Conservation (phyloP, 2,113 vertebrate genomes). For the Ailuropoda melanoleuca region DNA sequence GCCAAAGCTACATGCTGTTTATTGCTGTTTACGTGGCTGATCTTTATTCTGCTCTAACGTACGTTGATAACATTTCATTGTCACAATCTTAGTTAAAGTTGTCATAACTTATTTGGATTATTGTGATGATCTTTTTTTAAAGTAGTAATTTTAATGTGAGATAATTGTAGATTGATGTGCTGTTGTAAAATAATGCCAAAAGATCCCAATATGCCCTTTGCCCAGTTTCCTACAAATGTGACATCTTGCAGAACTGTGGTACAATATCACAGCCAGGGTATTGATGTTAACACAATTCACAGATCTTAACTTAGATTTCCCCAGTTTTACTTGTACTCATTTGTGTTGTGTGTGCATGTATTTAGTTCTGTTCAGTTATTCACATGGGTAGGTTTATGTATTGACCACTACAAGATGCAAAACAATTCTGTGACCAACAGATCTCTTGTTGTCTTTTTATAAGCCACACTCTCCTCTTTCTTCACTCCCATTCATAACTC, state of each 20-base stretch:
- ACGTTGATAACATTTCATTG: neutral
- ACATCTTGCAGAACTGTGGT: neutral
- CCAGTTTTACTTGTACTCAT: neutral
- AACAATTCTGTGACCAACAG: neutral
- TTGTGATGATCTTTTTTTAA: neutral
- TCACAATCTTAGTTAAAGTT: neutral
- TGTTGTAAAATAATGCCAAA: conserved; percentile 4
- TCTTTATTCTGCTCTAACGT: neutral
- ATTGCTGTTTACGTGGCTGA: neutral
- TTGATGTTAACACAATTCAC: neutral
- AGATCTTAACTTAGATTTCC: neutral
- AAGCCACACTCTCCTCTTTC: neutral
- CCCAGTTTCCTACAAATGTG: neutral
- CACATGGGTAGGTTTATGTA: neutral
- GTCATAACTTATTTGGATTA: conserved; percentile 27
- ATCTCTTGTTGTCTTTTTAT: neutral
- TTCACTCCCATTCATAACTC: neutral
- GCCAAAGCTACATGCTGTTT: neutral
- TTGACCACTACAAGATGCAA: neutral
- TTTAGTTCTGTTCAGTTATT: neutral
- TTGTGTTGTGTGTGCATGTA: neutral
- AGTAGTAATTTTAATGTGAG: neutral
- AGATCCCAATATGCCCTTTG: neutral
- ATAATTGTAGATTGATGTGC: neutral
- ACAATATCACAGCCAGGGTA: neutral